Evolutionary conservation across 2,797 vertebrate species (phyloP), one percentile per base, ranked within the genome.

Genomic region (Echiichthys vipera): DNA sequence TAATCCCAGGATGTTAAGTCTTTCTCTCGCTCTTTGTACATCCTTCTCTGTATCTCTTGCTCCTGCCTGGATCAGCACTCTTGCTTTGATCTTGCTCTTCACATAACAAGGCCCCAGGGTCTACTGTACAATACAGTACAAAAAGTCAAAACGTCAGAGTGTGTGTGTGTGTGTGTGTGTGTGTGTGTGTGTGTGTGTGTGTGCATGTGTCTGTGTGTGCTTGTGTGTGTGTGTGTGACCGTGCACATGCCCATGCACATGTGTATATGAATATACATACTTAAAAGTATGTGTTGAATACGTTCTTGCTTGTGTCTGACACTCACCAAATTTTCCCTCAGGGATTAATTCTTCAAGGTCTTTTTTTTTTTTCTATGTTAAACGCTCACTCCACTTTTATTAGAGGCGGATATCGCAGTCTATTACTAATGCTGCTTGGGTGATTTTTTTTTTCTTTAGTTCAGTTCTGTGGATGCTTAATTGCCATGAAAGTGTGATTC

Each of bases 21-120:
- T 73, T 45, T 17, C 20, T 5, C 37, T 77, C 62, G 62, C 45
- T 61, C 57, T 81, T 63, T 81, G 43, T 79, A 29, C 64, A 49
- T 43, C 54, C 30, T 61, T 74, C 57, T 74, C 77, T 75, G 58
- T 42, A 68, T 78, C 70, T 74, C 47, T 75, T 47, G 65, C 83
- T 82, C 59, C 18, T 71, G 56, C 76, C 75, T 80, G 66, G 65
- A 78, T 88, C 84, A 74, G 65, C 77, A 73, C 74, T 80, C 50
- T 13, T 34, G 77, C 87, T 91, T 89, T 89, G 87, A 91, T 90
- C 89, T 77, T 71, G 53, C 67, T 89, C 75, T 86, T 88, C 86
- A 66, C 73, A 82, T 89, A 90, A 91, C 88, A 85, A 91, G 86
- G 81, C 89, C 84, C 89, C 68, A 77, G 90, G 90, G 87, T 87